A percentile compares a stretch with the other conserved stretches of the same genome.
Conservation (phyloP, 2,113 vertebrate genomes). For the Eubucco bourcierii region DNA sequence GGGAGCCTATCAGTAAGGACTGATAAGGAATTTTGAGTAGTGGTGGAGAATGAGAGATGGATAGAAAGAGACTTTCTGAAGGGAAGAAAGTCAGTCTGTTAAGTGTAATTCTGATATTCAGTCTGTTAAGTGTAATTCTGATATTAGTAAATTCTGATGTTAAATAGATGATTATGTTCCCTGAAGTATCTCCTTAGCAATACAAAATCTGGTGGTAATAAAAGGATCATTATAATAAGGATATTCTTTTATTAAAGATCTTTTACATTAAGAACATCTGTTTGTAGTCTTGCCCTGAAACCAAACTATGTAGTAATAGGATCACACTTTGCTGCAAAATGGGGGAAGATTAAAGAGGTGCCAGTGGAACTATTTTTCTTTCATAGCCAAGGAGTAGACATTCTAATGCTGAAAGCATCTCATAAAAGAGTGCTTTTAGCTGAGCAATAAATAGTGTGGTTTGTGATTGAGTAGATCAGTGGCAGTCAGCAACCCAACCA, state of each 20-base stretch:
- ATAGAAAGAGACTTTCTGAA: neutral
- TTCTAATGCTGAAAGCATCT: neutral
- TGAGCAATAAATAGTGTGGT: neutral
- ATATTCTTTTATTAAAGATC: constrained; percentile 5
- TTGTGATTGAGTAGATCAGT: neutral
- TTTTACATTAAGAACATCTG: constrained; percentile 25
- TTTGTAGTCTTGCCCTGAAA: constrained; percentile 1
- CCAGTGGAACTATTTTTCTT: neutral
- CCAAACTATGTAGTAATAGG: neutral
- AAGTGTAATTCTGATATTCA: neutral
- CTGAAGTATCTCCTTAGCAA: neutral
- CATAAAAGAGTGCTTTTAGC: neutral
- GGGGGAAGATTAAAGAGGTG: neutral
- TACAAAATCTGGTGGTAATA: neutral
- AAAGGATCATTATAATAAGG: neutral
- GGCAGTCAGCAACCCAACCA: neutral
- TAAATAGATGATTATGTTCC: neutral
- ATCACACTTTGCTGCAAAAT: neutral
- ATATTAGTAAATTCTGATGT: neutral
- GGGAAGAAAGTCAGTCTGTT: neutral
- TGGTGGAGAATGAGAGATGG: neutral
- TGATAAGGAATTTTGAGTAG: neutral
- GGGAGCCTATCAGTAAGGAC: neutral
- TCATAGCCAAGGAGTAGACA: neutral
- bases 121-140: neutral